Conservation (phyloP, 2,113 vertebrate species). For the Lonchura striata region DNA sequence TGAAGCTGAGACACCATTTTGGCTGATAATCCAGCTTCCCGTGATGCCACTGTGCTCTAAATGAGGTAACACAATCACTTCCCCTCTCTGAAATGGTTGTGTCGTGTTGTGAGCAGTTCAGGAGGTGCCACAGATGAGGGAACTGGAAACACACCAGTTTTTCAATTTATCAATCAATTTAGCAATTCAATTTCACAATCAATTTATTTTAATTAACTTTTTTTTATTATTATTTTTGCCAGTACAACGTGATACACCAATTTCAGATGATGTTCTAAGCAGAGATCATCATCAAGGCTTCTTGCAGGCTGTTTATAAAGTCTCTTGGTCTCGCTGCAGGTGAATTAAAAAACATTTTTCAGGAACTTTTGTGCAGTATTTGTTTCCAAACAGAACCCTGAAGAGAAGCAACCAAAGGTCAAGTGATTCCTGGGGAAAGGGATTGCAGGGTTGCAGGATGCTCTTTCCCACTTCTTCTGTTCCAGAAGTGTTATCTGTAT, state of each 20-base stretch:
- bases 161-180: too few species aligned
- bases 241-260: background rate
- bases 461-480: background rate
- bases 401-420: background rate
- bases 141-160: background rate
- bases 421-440: background rate
- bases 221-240: background rate
- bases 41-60: background rate
- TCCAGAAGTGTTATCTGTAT: background rate
- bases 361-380: background rate
- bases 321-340: background rate
- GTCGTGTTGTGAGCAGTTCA: background rate
- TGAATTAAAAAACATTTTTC: background rate
- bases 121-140: background rate
- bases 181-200: background rate
- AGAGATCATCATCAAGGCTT: background rate
- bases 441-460: background rate
- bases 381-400: background rate
- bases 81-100: background rate
- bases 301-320: background rate
- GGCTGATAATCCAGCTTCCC: background rate
- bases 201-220: background rate
- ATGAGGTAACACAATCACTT: background rate
- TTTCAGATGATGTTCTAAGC: background rate
- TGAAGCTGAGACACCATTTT: background rate